A percentile compares a stretch with the other conserved stretches of the same genome.
phyloP scores from a whole-genome alignment of 2,888 invertebrate genomes.

The Cyrtodaria siliqua region DNA sequence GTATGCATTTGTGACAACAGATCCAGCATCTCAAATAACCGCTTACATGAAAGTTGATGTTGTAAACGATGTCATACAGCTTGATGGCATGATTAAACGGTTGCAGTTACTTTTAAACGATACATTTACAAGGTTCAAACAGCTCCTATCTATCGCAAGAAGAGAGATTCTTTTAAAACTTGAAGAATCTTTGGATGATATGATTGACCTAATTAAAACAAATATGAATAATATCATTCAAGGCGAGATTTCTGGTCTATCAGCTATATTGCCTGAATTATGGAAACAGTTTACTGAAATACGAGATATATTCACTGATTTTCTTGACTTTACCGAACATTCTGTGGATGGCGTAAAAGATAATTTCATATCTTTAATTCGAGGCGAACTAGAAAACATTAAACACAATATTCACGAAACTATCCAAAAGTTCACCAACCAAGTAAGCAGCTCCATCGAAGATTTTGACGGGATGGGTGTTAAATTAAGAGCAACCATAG shows the following conservation, averaged over 20 bases:
- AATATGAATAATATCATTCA: background rate
- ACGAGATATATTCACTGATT: background rate
- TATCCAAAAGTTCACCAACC: background rate
- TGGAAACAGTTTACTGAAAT: background rate
- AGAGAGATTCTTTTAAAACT: background rate
- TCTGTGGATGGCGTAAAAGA: background rate
- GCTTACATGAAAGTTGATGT: background rate
- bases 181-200: background rate
- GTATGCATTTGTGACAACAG: conserved; percentile 46
- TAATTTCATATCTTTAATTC: background rate
- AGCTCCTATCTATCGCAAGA: background rate
- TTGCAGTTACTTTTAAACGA: background rate
- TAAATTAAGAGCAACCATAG: conserved; percentile 1
- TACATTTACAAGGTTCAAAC: background rate
- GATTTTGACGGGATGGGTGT: conserved; percentile 24
- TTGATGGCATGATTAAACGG: background rate
- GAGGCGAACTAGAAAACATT: background rate
- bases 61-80: conserved; percentile 8
- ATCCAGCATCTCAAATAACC: conserved; percentile 5
- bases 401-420: background rate
- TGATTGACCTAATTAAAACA: background rate
- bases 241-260: background rate
- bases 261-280: background rate
- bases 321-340: background rate
- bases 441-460: background rate